Percentiles rank a stretch among this genome's conserved stretches.
Evolutionary conservation across 2,113 vertebrate genomes (phyloP).

Genomic region (Fulmarus glacialis): DNA sequence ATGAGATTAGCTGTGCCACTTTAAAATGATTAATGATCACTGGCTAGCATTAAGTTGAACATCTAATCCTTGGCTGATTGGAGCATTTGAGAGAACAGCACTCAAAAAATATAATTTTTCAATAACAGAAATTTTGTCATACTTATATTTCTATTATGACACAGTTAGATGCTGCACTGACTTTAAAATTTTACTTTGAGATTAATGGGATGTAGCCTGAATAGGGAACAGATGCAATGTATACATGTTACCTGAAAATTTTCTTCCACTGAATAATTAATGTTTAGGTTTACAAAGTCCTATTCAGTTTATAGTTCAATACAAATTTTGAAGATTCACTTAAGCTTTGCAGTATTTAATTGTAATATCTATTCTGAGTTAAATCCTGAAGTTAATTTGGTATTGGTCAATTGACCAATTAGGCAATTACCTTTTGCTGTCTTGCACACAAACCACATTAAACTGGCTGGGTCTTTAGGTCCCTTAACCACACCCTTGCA

Average conservation of each 20-base stretch:
- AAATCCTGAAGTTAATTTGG: background rate
- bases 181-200: constrained; percentile 3
- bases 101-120: background rate
- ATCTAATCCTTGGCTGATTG: constrained; percentile 14
- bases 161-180: background rate
- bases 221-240: background rate
- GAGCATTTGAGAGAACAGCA: background rate
- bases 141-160: background rate
- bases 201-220: background rate
- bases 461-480: background rate
- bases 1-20: constrained; percentile 2
- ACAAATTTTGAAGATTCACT: background rate
- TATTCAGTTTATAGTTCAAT: background rate
- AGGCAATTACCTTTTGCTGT: background rate
- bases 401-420: background rate
- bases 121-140: background rate
- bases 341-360: background rate
- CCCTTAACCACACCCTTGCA: background rate
- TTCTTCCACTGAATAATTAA: background rate
- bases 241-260: background rate
- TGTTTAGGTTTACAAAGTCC: background rate
- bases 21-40: constrained; percentile 18
- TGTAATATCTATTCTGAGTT: background rate
- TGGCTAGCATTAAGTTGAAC: background rate
- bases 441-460: background rate